phyloP scores from a whole-genome alignment of 2,888 invertebrate species.

The Thalpophila matura region DNA sequence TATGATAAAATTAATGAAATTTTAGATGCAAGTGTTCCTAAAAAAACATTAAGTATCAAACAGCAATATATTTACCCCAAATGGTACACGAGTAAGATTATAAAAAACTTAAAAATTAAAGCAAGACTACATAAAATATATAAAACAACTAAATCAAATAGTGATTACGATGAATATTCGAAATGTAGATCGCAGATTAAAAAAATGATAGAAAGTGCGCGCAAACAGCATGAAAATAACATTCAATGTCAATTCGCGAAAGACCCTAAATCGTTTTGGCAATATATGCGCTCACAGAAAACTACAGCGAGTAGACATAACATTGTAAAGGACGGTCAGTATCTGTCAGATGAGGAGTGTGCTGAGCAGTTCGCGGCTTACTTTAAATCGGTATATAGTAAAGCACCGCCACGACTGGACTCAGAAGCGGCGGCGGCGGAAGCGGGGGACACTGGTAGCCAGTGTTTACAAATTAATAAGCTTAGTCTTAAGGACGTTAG shows the following conservation, averaged over 20 bases:
- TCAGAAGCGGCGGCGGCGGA: not conserved
- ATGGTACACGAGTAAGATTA: too few relatives aligned
- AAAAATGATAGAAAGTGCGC: not conserved
- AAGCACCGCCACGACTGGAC: too few relatives aligned
- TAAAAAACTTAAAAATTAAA: too few relatives aligned
- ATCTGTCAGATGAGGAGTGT: not conserved
- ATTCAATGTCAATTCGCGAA: too few relatives aligned
- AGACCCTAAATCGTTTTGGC: too few relatives aligned
- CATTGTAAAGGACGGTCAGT: not conserved
- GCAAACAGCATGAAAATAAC: too few relatives aligned
- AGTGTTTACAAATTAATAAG: not conserved
- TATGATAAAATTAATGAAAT: too few relatives aligned
- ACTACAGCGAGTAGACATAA: too few relatives aligned
- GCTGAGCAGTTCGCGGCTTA: conserved; percentile 6
- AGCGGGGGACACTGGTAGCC: not conserved
- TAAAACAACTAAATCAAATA: not conserved
- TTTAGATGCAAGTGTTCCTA: too few relatives aligned
- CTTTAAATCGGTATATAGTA: conserved; percentile 15
- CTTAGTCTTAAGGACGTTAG: conserved; percentile 2
- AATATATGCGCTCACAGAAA: too few relatives aligned
- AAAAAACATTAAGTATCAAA: too few relatives aligned
- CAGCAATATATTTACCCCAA: too few relatives aligned
- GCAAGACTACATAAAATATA: not conserved
- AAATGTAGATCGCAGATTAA: not conserved
- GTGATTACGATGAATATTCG: not conserved